phyloP scores from a whole-genome alignment of 1,140 invertebrate genomes.

The Ganaspis sp. region DNA sequence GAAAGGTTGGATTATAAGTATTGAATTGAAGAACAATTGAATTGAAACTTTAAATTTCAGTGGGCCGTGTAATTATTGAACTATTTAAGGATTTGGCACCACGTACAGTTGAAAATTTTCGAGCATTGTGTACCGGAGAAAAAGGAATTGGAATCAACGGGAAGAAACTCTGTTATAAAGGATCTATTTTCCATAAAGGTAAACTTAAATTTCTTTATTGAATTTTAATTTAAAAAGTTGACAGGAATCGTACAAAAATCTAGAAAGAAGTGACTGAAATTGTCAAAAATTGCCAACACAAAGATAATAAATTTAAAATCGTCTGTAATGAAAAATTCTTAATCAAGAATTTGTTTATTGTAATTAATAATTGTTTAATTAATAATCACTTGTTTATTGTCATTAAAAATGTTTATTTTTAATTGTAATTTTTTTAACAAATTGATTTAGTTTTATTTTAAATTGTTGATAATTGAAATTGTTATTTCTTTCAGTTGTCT shows the following conservation, averaged over 20 bases:
- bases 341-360: too few relatives aligned
- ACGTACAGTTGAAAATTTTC: slow-evolving; percentile 94
- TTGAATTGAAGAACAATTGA: slow-evolving; percentile 40
- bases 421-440: slow-evolving; percentile 6
- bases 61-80: slow-evolving; percentile 88
- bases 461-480: slow-evolving; percentile 17
- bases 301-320: too few relatives aligned
- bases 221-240: slow-evolving; percentile 30
- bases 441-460: slow-evolving; percentile 33
- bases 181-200: slow-evolving; percentile 86
- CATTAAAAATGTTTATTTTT: not conserved
- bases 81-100: slow-evolving; percentile 91
- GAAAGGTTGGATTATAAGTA: too few relatives aligned
- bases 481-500: slow-evolving; percentile 78
- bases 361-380: too few relatives aligned
- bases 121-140: slow-evolving; percentile 91
- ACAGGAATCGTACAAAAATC: too few relatives aligned
- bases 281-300: too few relatives aligned
- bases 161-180: slow-evolving; percentile 86
- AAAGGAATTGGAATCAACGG: slow-evolving; percentile 83
- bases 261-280: too few relatives aligned
- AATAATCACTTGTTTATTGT: not conserved
- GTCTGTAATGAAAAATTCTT: too few relatives aligned
- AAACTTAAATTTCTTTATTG: slow-evolving; percentile 50
- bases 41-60: slow-evolving; percentile 75